phyloP scores from a whole-genome alignment of 1,140 invertebrate genomes.

The Bombyx mori region ASM3026992v2 NC_085118.1:5992501-5993000 shows the following conservation, averaged over 20 bases:
- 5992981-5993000: no score
- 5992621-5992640: conserved; percentile 50
- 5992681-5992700: conserved; percentile 54
- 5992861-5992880: no score
- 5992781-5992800: conserved; percentile 5
- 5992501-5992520: no score
- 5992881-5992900: no score
- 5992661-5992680: conserved; percentile 63
- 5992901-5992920: no score
- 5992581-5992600: not conserved
- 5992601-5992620: conserved; percentile 9
- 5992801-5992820: conserved; percentile 2
- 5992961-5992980: no score
- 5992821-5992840: not conserved
- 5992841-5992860: no score
- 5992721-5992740: conserved; percentile 63
- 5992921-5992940: no score
- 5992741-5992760: conserved; percentile 34
- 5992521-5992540: no score
- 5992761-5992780: conserved; percentile 24
- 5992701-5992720: conserved; percentile 59
- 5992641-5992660: conserved; percentile 65
- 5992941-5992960: no score
- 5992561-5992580: not conserved
- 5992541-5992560: no score